phyloP scores from a whole-genome alignment of 2,113 vertebrate species.

The Triplophysa dalaica region DNA sequence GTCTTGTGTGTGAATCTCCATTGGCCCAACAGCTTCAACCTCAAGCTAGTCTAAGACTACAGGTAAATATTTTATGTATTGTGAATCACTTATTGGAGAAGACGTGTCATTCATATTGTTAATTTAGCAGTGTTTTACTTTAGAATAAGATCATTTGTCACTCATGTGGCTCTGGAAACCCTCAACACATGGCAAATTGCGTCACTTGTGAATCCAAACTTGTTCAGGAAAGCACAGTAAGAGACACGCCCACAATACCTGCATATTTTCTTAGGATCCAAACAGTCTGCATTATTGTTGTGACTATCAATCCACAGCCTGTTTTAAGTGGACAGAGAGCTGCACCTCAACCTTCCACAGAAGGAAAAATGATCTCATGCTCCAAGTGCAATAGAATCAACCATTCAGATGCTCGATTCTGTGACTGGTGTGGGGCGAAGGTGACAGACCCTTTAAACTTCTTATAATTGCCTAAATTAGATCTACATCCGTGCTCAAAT shows the following conservation, averaged over 20 bases:
- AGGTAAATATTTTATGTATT: slow-evolving; percentile 68
- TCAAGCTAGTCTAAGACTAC: slow-evolving; percentile 67
- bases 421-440: slow-evolving; percentile 85
- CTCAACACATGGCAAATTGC: slow-evolving; percentile 75
- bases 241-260: not conserved
- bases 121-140: not conserved
- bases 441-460: slow-evolving; percentile 41
- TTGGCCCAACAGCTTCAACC: slow-evolving; percentile 75
- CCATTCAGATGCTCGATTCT: slow-evolving; percentile 74
- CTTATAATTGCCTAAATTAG: no score
- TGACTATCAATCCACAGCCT: slow-evolving; percentile 53
- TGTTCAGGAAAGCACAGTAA: slow-evolving; percentile 71
- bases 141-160: slow-evolving; percentile 80
- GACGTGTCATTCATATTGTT: no score
- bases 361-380: slow-evolving; percentile 69
- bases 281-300: not conserved
- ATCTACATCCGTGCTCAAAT: not conserved
- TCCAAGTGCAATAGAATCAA: slow-evolving; percentile 76
- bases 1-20: slow-evolving; percentile 86
- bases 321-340: slow-evolving; percentile 50
- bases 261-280: not conserved
- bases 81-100: not conserved
- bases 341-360: slow-evolving; percentile 47
- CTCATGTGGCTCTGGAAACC: slow-evolving; percentile 82
- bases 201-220: slow-evolving; percentile 80